Percentiles rank a stretch among this genome's conserved stretches.
Evolutionary conservation across 2,888 invertebrate species (phyloP).

Genomic region (Conchocele bisecta): DNA sequence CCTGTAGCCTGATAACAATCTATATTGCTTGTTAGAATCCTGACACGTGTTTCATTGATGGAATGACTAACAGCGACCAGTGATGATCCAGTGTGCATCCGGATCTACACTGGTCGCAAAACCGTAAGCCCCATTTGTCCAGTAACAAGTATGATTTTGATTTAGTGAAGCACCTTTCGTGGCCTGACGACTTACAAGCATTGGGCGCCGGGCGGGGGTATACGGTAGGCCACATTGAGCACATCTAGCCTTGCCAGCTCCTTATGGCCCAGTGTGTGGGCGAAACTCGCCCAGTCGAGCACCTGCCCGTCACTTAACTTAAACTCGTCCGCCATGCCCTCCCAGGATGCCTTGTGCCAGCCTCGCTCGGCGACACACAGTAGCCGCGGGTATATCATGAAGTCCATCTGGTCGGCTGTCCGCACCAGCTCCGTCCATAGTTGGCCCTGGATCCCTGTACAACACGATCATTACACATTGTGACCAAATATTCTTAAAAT

Average conservation of each 20-base stretch:
- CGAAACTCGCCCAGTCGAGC: slow-evolving; percentile 76
- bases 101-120: too few relatives aligned
- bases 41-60: too few relatives aligned
- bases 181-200: slow-evolving; percentile 45
- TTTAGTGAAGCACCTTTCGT: too few relatives aligned
- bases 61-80: too few relatives aligned
- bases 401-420: slow-evolving; percentile 71
- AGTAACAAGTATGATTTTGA: too few relatives aligned
- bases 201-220: slow-evolving; percentile 79
- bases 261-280: slow-evolving; percentile 72
- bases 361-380: slow-evolving; percentile 79
- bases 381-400: slow-evolving; percentile 75
- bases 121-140: too few relatives aligned
- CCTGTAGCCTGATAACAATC: too few relatives aligned
- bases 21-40: too few relatives aligned
- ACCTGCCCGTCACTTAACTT: slow-evolving; percentile 44
- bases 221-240: slow-evolving; percentile 70
- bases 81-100: too few relatives aligned
- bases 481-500: too few relatives aligned
- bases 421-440: slow-evolving; percentile 78
- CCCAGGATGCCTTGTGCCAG: slow-evolving; percentile 80
- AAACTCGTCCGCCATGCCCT: slow-evolving; percentile 57
- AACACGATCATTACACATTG: neutral
- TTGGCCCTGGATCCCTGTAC: slow-evolving; percentile 79
- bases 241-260: slow-evolving; percentile 75